These are phyloP conservation scores for Drosophila athabasca DNA, from an alignment of 1,140 invertebrate genomes.

Conservation along the genomic window DNA sequence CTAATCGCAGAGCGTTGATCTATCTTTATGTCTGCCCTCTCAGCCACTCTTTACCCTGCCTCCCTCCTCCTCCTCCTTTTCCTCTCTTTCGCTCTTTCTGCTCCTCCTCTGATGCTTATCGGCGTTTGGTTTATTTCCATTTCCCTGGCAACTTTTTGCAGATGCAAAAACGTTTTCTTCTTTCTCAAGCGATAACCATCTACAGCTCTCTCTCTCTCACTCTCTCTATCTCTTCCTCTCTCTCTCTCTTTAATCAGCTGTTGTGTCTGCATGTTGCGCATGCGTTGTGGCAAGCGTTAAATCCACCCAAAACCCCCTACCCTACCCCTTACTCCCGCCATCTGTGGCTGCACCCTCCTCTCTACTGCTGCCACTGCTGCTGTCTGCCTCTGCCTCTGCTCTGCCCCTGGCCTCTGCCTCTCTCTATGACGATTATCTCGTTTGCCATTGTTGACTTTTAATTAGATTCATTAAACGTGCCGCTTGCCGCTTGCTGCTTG, in stretches of 20 bases:
- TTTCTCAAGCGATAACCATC: slow-evolving; percentile 44
- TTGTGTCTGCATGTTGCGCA: slow-evolving; percentile 72
- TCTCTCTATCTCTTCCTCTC: slow-evolving; percentile 5
- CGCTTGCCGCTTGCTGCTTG: slow-evolving; percentile 69
- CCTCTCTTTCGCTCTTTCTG: slow-evolving; percentile 38
- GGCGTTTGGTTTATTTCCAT: slow-evolving; percentile 77
- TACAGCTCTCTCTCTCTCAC: slow-evolving; percentile 15
- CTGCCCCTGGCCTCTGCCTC: slow-evolving; percentile 32
- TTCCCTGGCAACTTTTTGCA: slow-evolving; percentile 71
- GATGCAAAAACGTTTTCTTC: slow-evolving; percentile 58
- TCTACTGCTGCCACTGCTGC: slow-evolving; percentile 27
- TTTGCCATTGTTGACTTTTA: slow-evolving; percentile 83
- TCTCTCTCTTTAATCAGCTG: slow-evolving; percentile 61
- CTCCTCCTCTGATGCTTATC: slow-evolving; percentile 55
- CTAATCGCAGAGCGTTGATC: slow-evolving; percentile 66
- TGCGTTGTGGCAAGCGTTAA: slow-evolving; percentile 54
- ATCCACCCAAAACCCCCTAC: slow-evolving; percentile 3
- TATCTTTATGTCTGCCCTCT: slow-evolving; percentile 69
- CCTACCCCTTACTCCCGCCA: slow-evolving; percentile 3
- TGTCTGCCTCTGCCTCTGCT: slow-evolving; percentile 16
- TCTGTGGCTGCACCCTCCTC: slow-evolving; percentile 9
- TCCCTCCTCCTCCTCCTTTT: slow-evolving; percentile 12
- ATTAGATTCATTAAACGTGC: slow-evolving; percentile 83
- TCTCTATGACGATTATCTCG: slow-evolving; percentile 67
- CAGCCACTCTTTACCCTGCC: slow-evolving; percentile 37